Conservation (phyloP, 2,113 vertebrate genomes). For the Thomomys bottae region DNA sequence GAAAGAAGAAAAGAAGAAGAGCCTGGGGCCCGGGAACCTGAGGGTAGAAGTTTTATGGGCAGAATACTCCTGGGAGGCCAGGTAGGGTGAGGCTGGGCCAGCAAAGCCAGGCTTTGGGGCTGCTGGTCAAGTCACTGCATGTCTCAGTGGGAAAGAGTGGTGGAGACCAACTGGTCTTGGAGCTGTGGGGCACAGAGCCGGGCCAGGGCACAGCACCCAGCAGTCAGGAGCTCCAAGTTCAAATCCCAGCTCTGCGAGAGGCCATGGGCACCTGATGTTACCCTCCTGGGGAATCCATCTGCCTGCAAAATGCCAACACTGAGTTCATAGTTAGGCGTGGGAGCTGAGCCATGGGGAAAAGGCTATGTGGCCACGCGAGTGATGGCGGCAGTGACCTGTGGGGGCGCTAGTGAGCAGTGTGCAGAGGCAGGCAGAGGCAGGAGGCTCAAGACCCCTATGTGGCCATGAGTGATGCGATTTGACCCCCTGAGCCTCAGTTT, state of each 20-base stretch:
- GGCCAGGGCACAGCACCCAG: neutral
- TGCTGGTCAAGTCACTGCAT: neutral
- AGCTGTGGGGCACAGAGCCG: neutral
- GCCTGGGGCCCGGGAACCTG: slow-evolving; percentile 20
- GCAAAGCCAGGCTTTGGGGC: neutral
- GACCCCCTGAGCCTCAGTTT: neutral
- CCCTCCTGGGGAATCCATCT: neutral
- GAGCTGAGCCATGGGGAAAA: too few species aligned
- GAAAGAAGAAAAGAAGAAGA: slow-evolving; percentile 66
- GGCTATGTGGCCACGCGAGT: rapidly evolving
- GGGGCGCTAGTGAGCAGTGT: rapidly evolving
- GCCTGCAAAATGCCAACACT: neutral
- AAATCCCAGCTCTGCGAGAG: neutral
- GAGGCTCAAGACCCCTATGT: neutral
- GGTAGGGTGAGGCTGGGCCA: neutral
- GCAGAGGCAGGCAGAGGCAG: neutral
- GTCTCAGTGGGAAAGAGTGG: neutral
- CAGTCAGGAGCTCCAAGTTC: neutral
- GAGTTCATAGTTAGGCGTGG: neutral
- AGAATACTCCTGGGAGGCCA: slow-evolving; percentile 18
- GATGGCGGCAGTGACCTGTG: neutral
- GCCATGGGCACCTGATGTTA: rapidly evolving
- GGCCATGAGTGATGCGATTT: neutral
- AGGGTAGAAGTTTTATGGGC: neutral
- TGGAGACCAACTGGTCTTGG: neutral